These are phyloP conservation scores for Ormia ochracea DNA, from an alignment of 2,888 invertebrate species.

Conservation along the genomic window DNA sequence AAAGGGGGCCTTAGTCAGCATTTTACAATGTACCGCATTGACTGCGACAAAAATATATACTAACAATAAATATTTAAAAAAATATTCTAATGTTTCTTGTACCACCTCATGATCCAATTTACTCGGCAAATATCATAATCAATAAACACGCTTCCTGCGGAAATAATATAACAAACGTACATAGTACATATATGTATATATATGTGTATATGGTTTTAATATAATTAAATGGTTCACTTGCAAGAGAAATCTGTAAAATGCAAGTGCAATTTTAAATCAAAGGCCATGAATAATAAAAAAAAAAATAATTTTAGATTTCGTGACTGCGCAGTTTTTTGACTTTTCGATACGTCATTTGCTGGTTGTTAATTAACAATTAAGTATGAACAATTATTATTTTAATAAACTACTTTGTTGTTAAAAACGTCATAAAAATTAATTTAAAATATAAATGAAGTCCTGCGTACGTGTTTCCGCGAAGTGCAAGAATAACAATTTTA, in stretches of 20 bases:
- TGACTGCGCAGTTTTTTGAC: constrained; percentile 7
- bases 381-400: constrained; percentile 33
- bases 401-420: not conserved
- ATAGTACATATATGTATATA: not conserved
- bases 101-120: no score
- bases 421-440: not conserved
- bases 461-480: not conserved
- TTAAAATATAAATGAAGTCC: not conserved
- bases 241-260: constrained; percentile 27
- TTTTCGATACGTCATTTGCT: not conserved
- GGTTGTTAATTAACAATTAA: constrained; percentile 8
- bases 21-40: no score
- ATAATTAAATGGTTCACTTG: constrained; percentile 37
- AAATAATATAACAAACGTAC: no score
- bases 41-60: no score
- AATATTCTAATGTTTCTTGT: no score
- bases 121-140: no score
- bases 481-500: no score
- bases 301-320: not conserved
- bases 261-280: constrained; percentile 8
- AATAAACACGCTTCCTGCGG: no score
- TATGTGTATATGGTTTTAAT: not conserved
- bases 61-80: no score
- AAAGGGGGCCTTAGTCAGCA: no score
- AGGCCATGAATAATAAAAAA: no score